phyloP scores from a whole-genome alignment of 2,797 vertebrate genomes.

The Sardinella longiceps region DNA sequence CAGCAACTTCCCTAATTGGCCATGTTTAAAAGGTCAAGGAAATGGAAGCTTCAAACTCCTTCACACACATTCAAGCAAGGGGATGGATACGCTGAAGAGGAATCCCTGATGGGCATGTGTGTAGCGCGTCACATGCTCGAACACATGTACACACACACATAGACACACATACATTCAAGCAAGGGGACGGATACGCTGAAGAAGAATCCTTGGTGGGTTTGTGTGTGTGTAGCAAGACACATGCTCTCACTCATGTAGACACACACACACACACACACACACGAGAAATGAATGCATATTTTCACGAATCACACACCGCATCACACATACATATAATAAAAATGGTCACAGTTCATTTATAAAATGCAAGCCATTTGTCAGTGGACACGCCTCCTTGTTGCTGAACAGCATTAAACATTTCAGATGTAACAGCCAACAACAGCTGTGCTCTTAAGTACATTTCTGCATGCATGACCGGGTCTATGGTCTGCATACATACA shows the following conservation, averaged over 20 bases:
- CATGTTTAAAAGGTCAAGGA: slow-evolving; percentile 1
- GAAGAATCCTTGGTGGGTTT: background rate
- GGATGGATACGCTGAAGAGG: background rate
- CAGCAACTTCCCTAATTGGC: background rate
- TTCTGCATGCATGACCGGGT: background rate
- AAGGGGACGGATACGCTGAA: background rate
- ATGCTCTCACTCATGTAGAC: background rate
- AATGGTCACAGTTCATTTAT: background rate
- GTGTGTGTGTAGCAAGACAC: background rate
- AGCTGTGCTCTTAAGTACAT: background rate
- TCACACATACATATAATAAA: background rate
- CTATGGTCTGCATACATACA: background rate
- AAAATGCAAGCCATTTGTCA: background rate
- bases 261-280: background rate
- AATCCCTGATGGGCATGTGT: background rate
- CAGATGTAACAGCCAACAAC: background rate
- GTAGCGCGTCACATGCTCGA: background rate
- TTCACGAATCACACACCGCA: background rate
- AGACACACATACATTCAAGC: background rate
- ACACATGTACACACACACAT: background rate
- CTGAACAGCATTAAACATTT: background rate
- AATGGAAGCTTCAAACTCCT: background rate
- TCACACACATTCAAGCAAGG: background rate
- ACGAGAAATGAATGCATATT: background rate
- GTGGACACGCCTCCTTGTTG: background rate